Percentiles rank a stretch among this genome's conserved stretches.
These are phyloP conservation scores for Nycticorax nycticorax DNA, from an alignment of 2,113 vertebrate species.

Conservation along the genomic window DNA sequence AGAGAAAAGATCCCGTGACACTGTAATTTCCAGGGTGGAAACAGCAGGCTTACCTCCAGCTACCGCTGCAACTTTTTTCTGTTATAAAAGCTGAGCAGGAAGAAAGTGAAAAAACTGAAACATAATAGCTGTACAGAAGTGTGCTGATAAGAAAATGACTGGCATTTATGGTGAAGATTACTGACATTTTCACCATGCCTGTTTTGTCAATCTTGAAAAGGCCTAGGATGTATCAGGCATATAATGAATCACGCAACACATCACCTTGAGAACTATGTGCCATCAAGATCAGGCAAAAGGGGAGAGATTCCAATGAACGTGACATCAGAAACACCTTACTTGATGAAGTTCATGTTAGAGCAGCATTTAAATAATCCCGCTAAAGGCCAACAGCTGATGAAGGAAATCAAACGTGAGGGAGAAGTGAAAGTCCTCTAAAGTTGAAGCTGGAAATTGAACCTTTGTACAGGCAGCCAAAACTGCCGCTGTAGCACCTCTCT, in stretches of 20 bases:
- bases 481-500: neutral
- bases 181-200: conserved; percentile 48
- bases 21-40: neutral
- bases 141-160: conserved; percentile 34
- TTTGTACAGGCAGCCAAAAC: neutral
- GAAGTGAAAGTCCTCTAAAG: neutral
- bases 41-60: neutral
- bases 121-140: neutral
- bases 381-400: neutral
- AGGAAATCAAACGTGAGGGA: neutral
- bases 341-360: conserved; percentile 11
- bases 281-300: conserved; percentile 15
- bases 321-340: conserved; percentile 17
- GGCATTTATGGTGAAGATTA: conserved; percentile 30
- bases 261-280: conserved; percentile 8
- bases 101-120: neutral
- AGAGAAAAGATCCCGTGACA: accelerated
- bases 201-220: conserved; percentile 41
- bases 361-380: neutral
- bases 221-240: neutral
- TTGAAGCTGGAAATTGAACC: neutral
- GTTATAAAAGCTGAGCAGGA: neutral
- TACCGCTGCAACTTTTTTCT: neutral
- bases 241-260: conserved; percentile 44
- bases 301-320: neutral